phyloP scores from a whole-genome alignment of 1,140 invertebrate species.

The Ditylenchus dipsaci region DNA sequence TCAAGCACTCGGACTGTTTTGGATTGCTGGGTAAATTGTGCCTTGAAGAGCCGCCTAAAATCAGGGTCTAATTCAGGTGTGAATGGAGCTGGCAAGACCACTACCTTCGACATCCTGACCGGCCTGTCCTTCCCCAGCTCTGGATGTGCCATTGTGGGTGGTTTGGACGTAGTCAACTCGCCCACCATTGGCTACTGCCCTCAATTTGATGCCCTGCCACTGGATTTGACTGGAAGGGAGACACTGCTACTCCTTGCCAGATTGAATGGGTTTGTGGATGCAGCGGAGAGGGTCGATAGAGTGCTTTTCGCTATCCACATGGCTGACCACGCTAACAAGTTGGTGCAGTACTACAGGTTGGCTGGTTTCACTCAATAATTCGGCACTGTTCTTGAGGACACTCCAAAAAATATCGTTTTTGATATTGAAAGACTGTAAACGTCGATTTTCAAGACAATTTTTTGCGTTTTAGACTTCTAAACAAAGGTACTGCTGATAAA shows the following conservation, averaged over 20 bases:
- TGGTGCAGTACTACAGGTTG: constrained; percentile 29
- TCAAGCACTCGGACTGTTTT: constrained; percentile 41
- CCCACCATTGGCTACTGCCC: constrained; percentile 47
- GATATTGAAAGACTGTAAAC: too few relatives aligned
- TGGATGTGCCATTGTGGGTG: constrained; percentile 29
- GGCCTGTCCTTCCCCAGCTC: constrained; percentile 25
- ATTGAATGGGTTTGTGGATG: constrained; percentile 41
- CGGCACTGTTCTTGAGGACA: too few relatives aligned
- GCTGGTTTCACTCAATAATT: neutral
- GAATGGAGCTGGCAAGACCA: constrained; percentile 47
- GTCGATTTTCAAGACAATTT: too few relatives aligned
- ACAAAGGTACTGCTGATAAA: neutral
- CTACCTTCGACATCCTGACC: constrained; percentile 47
- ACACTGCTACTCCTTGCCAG: constrained; percentile 27
- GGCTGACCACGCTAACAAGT: constrained; percentile 30
- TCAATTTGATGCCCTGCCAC: constrained; percentile 44
- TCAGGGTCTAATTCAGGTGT: constrained; percentile 28
- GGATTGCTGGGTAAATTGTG: constrained; percentile 47
- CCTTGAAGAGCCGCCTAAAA: neutral
- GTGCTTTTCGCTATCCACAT: constrained; percentile 30
- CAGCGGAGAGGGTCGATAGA: constrained; percentile 24
- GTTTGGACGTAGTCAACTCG: constrained; percentile 32
- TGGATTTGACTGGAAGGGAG: constrained; percentile 40
- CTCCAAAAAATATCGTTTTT: too few relatives aligned
- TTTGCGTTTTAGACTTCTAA: neutral